Evolutionary conservation across 2,888 invertebrate species (phyloP).

Genomic region (Argyresthia goedartella): DNA sequence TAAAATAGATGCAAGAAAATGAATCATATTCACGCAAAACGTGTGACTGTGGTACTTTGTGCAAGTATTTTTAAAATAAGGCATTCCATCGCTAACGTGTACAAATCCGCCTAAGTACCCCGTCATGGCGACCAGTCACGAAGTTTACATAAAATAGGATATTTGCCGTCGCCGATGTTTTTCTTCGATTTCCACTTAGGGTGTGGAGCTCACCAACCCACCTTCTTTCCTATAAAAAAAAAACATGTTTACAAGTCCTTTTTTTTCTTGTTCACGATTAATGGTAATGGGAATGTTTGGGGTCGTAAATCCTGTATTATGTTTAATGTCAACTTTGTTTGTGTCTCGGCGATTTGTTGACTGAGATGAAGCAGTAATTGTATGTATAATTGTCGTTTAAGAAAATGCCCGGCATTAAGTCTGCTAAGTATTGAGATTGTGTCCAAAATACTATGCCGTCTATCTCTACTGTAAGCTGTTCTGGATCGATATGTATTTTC

Average conservation of each 20-base stretch:
- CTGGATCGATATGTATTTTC: no score
- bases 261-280: constrained; percentile 36
- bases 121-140: constrained; percentile 67
- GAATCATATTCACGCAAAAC: no score
- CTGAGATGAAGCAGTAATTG: constrained; percentile 28
- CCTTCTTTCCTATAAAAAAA: constrained; percentile 42
- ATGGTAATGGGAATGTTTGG: constrained; percentile 24
- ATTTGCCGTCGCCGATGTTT: constrained; percentile 55
- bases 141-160: constrained; percentile 69
- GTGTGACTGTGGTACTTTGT: no score
- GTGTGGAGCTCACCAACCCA: constrained; percentile 29
- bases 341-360: constrained; percentile 23
- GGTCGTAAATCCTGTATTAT: constrained; percentile 49
- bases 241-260: constrained; percentile 58
- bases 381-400: no score
- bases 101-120: constrained; percentile 62
- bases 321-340: constrained; percentile 37
- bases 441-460: no score
- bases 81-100: no score
- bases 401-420: no score
- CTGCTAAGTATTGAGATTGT: no score
- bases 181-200: constrained; percentile 33
- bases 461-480: no score
- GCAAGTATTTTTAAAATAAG: no score
- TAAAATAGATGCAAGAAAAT: no score